phyloP scores from a whole-genome alignment of 2,888 invertebrate species.

The Drosophila conformis region DNA sequence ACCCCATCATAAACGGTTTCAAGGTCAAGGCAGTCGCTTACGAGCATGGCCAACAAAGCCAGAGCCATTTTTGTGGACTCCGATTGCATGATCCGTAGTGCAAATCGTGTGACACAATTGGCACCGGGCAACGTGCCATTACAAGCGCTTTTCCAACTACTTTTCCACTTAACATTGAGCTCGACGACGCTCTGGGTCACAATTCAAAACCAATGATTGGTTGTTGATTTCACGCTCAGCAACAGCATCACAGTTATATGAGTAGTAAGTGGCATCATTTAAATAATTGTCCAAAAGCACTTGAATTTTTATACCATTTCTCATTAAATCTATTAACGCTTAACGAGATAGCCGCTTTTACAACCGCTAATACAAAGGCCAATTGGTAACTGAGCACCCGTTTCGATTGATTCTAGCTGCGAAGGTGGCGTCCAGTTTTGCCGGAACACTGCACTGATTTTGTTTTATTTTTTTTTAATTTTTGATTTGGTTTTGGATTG shows the following conservation, averaged over 20 bases:
- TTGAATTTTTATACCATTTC: not conserved
- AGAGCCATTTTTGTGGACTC: constrained; percentile 25
- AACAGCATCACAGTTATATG: not conserved
- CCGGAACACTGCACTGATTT: not conserved
- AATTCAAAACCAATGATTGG: not conserved
- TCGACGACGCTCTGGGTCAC: constrained; percentile 40
- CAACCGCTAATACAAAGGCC: constrained; percentile 36
- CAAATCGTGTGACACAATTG: constrained; percentile 18
- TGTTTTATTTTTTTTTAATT: not conserved
- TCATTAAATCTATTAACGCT: constrained; percentile 1
- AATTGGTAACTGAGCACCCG: constrained; percentile 48
- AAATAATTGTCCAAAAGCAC: not conserved
- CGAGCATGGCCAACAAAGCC: constrained; percentile 12
- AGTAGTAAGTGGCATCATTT: not conserved
- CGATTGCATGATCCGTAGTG: constrained; percentile 30
- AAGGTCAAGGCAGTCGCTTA: constrained; percentile 43
- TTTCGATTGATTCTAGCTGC: not conserved
- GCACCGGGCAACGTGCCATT: constrained; percentile 15
- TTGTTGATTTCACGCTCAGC: not conserved
- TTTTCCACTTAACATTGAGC: constrained; percentile 22
- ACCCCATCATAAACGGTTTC: constrained; percentile 42
- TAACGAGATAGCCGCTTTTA: constrained; percentile 7
- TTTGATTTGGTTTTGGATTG: not conserved
- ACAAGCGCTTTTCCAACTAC: constrained; percentile 23
- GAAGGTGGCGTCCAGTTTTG: constrained; percentile 4